Percentiles rank a stretch among this genome's conserved stretches.
Conservation (phyloP, 2,888 invertebrate genomes). For the Pharmacophagus antenor region DNA sequence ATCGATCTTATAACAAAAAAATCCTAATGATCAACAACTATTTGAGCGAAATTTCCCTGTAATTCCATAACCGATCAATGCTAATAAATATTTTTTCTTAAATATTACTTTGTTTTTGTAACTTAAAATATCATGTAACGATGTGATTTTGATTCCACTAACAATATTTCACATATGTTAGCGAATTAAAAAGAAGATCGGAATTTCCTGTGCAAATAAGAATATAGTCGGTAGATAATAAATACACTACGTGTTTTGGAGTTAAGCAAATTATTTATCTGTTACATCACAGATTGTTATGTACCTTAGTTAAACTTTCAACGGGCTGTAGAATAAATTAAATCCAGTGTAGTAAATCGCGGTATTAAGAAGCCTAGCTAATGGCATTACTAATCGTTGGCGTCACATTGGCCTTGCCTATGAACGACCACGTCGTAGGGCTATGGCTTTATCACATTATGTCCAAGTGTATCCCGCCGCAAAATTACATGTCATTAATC, state of each 20-base stretch:
- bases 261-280: constrained; percentile 27
- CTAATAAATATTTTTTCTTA: no score
- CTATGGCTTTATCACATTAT: constrained; percentile 7
- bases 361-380: constrained; percentile 54
- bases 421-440: constrained; percentile 45
- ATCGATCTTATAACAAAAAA: no score
- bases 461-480: constrained; percentile 5
- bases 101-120: no score
- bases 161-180: background rate
- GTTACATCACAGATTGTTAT: constrained; percentile 18
- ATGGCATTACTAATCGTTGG: constrained; percentile 60
- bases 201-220: background rate
- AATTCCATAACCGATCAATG: background rate
- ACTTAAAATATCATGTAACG: no score
- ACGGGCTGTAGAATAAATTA: constrained; percentile 13
- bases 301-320: constrained; percentile 21
- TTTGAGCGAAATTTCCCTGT: background rate
- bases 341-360: constrained; percentile 17
- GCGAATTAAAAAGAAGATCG: background rate
- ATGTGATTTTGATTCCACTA: no score
- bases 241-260: constrained; percentile 9
- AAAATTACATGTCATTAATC: background rate
- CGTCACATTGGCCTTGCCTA: constrained; percentile 52
- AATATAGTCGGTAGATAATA: background rate
- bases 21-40: no score